A percentile compares a stretch with the other conserved stretches of the same genome.
Evolutionary conservation across 2,797 vertebrate species (phyloP).

Genomic region (Mormyrops attenuatus): DNA sequence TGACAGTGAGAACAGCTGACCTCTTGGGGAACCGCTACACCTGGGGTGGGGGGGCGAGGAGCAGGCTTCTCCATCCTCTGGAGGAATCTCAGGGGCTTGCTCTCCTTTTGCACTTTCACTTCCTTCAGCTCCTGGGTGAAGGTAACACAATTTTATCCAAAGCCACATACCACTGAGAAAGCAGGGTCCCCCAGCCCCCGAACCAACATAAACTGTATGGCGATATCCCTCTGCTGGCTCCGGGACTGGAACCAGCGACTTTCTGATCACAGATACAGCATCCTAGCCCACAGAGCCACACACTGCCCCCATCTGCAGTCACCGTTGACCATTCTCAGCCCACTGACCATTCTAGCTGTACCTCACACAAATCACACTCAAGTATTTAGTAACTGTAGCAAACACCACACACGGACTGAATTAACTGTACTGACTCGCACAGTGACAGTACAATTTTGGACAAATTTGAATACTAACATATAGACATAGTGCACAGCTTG

Average conservation of each 20-base stretch:
- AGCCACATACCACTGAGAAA: not conserved
- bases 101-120: constrained; percentile 48
- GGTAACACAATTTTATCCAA: not conserved
- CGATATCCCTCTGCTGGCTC: not conserved
- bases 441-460: not conserved
- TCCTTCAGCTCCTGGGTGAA: constrained; percentile 62
- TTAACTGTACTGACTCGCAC: no score
- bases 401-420: not conserved
- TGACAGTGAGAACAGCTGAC: constrained; percentile 51
- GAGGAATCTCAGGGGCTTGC: constrained; percentile 58
- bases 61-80: constrained; percentile 59
- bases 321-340: not conserved
- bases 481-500: not conserved
- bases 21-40: constrained; percentile 60
- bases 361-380: not conserved
- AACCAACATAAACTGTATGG: not conserved
- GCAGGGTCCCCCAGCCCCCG: not conserved
- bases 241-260: not conserved
- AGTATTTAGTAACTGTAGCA: not conserved
- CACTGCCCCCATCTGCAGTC: no score
- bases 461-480: not conserved
- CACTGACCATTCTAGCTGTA: not conserved
- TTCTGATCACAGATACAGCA: no score
- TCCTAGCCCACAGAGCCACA: no score
- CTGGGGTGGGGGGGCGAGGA: constrained; percentile 68